These are phyloP conservation scores for Agriopis leucophaearia DNA, from an alignment of 2,888 invertebrate genomes.

Conservation along the genomic window DNA sequence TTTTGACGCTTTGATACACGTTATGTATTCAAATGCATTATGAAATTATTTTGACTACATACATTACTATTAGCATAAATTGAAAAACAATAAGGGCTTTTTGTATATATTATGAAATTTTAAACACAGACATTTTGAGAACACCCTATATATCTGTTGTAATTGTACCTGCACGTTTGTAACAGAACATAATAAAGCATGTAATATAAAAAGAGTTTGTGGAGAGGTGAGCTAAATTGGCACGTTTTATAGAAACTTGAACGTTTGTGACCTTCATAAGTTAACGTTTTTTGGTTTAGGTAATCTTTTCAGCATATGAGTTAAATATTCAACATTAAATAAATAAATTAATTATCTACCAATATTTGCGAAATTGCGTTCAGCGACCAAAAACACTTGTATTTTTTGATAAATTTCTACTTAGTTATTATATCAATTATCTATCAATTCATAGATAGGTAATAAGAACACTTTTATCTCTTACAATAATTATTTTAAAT, in stretches of 20 bases:
- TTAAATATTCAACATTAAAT: not conserved
- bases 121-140: not conserved
- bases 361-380: not conserved
- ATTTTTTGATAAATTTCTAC: constrained; percentile 14
- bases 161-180: no score
- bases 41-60: not conserved
- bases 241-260: constrained; percentile 22
- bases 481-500: constrained; percentile 64
- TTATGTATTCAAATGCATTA: constrained; percentile 5
- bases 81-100: no score
- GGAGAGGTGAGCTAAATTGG: constrained; percentile 17
- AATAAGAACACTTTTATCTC: constrained; percentile 84
- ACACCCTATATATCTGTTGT: no score
- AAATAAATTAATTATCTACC: not conserved
- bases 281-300: constrained; percentile 8
- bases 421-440: constrained; percentile 53
- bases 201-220: not conserved
- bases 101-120: no score
- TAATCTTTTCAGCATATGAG: not conserved
- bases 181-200: no score
- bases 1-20: constrained; percentile 5
- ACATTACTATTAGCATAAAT: no score
- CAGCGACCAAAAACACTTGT: constrained; percentile 2
- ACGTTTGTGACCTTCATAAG: constrained; percentile 18
- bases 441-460: constrained; percentile 63